phyloP scores from a whole-genome alignment of 2,797 vertebrate species.

The Sebastes nivosus region DNA sequence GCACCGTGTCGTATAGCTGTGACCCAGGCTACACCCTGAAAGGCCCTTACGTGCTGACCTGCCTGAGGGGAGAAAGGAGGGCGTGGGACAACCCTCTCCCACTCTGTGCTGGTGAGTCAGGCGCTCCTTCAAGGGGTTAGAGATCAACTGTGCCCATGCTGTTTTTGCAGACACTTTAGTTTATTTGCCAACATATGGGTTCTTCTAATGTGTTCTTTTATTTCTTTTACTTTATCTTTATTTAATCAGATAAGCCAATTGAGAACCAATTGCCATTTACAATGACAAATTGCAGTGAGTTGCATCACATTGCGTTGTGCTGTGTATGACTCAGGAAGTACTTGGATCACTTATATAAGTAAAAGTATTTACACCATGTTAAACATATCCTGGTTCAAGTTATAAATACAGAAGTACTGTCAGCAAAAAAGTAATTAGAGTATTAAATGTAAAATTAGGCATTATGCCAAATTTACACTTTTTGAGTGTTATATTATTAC shows the following conservation, averaged over 20 bases:
- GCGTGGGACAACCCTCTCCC: slow-evolving; percentile 95
- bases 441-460: background rate
- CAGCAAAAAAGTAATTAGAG: background rate
- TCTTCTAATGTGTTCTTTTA: background rate
- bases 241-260: background rate
- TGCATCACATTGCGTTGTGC: background rate
- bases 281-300: background rate
- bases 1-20: slow-evolving; percentile 92
- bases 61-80: slow-evolving; percentile 93
- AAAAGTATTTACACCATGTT: background rate
- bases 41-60: slow-evolving; percentile 87
- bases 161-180: background rate
- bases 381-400: background rate
- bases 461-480: background rate
- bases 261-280: background rate
- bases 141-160: background rate
- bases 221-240: background rate
- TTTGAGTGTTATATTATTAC: background rate
- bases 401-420: background rate
- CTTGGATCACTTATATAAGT: background rate
- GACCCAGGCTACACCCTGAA: slow-evolving; percentile 93
- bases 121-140: background rate
- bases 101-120: slow-evolving; percentile 89
- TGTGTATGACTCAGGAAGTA: background rate
- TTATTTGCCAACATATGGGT: background rate